Evolutionary conservation across 2,888 invertebrate species (phyloP).

Genomic region (Tenthredo notha): DNA sequence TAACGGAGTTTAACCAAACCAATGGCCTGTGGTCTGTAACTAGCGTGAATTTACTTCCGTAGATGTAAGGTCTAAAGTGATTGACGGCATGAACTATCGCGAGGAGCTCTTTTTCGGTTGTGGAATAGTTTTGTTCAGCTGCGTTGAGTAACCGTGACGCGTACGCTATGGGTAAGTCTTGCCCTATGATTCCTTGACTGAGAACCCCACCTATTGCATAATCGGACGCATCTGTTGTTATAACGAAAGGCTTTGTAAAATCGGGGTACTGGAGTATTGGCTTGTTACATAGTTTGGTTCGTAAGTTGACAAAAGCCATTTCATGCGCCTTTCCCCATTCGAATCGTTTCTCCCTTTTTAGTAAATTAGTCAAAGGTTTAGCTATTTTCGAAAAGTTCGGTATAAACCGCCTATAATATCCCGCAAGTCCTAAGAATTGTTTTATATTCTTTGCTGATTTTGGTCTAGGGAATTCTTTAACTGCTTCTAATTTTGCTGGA

Average conservation of each 20-base stretch:
- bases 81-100: slow-evolving; percentile 58
- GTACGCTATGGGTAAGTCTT: slow-evolving; percentile 58
- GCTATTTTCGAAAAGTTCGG: too few species aligned
- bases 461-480: slow-evolving; percentile 50
- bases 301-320: background rate
- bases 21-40: too few species aligned
- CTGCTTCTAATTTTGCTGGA: slow-evolving; percentile 45
- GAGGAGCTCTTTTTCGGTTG: slow-evolving; percentile 58
- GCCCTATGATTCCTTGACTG: slow-evolving; percentile 45
- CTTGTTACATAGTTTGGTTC: background rate
- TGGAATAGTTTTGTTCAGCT: slow-evolving; percentile 57
- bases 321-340: background rate
- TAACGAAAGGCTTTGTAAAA: slow-evolving; percentile 48
- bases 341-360: background rate
- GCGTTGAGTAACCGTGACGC: slow-evolving; percentile 56
- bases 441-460: background rate
- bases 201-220: slow-evolving; percentile 55
- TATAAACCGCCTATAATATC: too few species aligned
- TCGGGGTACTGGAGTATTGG: slow-evolving; percentile 49
- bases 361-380: background rate
- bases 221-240: slow-evolving; percentile 54
- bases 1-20: too few species aligned
- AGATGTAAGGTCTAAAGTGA: background rate
- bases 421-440: too few species aligned
- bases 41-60: too few species aligned